Base-by-base conservation (phyloP, 2,113 vertebrate genomes). In the Anarrhichthys ocellatus region DNA sequence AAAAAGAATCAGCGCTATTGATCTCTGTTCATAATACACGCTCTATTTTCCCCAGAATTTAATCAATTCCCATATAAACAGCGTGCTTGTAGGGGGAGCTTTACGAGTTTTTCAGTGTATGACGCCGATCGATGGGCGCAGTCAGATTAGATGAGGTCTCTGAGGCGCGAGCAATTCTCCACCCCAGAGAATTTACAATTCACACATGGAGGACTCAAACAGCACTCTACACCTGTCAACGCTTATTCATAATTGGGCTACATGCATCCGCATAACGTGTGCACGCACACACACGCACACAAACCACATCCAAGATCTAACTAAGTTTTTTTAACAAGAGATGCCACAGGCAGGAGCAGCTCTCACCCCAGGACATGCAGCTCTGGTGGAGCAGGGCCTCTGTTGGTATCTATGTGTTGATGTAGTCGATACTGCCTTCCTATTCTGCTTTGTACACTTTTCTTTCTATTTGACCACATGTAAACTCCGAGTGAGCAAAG, bases 1-100 rank as follows among this genome's bases (percentile, higher is more conserved):
- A 9, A 32, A 42, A 74, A 68, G 36, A 83, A 77, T 82, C 62
- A 74, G 17, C 14, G 2, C 27, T 24, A 89, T 89, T 0, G 62
- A 87, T 48, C 15, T 36, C 9, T 66, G 32, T 86, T 72, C n/a
- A 82, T 81, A 70, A 83, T 68, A 81, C 56, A 20, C 46, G 52
- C 48, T 42, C 38, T 66, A 54, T 80, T 91, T 82, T 65, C 13
- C 40, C 24, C 48, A 18, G 70, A 84, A 76, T 85, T 80, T 9
- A 84, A 89, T 85, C 87, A 76, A 81, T 81, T 67, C 54, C 79
- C 71, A 56, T 78, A 81, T 69, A 82, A 90, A 87, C 80, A 80
- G 34, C 61, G 62, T 67, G 38, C 75, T 85, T 79, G 46, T 63
- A 3, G 8, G 34, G 62, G 72, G 67, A 7, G 22, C 22, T 54